Conservation (phyloP, 1,140 invertebrate species). For the Aradophagus sp. region DNA sequence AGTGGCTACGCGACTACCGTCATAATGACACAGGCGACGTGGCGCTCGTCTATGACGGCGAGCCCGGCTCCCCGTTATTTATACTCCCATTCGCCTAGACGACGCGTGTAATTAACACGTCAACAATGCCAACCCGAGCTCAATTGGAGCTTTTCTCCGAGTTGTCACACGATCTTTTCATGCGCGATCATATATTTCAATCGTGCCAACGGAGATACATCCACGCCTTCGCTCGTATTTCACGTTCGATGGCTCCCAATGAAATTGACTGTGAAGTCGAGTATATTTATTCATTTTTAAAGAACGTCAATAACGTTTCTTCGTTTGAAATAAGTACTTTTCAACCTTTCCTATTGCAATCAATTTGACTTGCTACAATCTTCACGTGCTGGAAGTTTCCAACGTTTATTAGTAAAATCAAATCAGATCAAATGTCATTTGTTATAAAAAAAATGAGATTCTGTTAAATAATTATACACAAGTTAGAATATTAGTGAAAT, state of each 20-base stretch:
- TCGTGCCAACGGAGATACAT: conserved; percentile 7
- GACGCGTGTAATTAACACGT: conserved; percentile 53
- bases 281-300: not conserved
- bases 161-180: conserved; percentile 46
- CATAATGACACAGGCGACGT: conserved; percentile 30
- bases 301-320: conserved; percentile 3
- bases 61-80: conserved; percentile 36
- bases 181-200: conserved; percentile 33
- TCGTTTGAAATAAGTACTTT: too few relatives aligned
- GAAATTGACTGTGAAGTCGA: conserved; percentile 7
- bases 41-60: conserved; percentile 42
- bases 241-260: conserved; percentile 6
- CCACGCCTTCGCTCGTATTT: conserved; percentile 6
- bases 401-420: too few relatives aligned
- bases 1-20: conserved; percentile 14
- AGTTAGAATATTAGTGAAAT: too few relatives aligned
- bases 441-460: too few relatives aligned
- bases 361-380: too few relatives aligned
- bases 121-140: conserved; percentile 39
- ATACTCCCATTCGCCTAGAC: conserved; percentile 41
- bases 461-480: too few relatives aligned
- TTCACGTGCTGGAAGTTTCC: too few relatives aligned
- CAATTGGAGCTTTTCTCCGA: conserved; percentile 35
- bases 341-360: too few relatives aligned
- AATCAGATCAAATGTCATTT: too few relatives aligned